phyloP scores from a whole-genome alignment of 2,888 invertebrate species.

The Syrista parreyssii region DNA sequence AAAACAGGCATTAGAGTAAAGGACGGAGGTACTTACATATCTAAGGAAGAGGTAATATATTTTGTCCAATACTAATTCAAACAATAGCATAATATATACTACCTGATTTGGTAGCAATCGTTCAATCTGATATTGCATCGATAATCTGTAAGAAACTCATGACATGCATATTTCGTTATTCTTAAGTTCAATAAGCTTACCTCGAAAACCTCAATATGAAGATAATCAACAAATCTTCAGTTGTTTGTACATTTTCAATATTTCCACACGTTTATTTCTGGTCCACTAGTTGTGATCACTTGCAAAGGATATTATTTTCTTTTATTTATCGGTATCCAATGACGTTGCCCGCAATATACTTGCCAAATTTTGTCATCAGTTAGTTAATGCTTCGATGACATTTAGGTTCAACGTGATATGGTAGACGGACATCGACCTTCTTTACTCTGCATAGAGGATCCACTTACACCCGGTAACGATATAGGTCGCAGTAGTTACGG shows the following conservation, averaged over 20 bases:
- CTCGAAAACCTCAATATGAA: background rate
- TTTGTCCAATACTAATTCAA: background rate
- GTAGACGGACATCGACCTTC: slow-evolving; percentile 94
- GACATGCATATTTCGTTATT: slow-evolving; percentile 5
- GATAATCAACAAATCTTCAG: background rate
- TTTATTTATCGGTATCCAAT: background rate
- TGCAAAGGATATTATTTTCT: background rate
- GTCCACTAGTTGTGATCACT: background rate
- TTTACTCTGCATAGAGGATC: slow-evolving; percentile 97
- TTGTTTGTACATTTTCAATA: background rate
- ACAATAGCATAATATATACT: background rate
- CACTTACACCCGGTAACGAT: slow-evolving; percentile 94
- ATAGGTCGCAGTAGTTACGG: slow-evolving; percentile 98
- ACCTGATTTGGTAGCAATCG: background rate
- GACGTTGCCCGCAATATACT: background rate
- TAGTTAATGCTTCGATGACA: background rate
- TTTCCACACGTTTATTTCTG: background rate
- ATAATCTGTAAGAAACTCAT: slow-evolving; percentile 15
- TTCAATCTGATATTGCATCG: background rate
- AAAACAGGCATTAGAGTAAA: slow-evolving; percentile 94
- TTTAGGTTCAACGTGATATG: slow-evolving; percentile 87
- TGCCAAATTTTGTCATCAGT: background rate
- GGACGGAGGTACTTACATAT: slow-evolving; percentile 92
- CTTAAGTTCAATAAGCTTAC: slow-evolving; percentile 4
- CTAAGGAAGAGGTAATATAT: slow-evolving; percentile 82